phyloP scores from a whole-genome alignment of 2,113 vertebrate species.

The Ursus arctos region DNA sequence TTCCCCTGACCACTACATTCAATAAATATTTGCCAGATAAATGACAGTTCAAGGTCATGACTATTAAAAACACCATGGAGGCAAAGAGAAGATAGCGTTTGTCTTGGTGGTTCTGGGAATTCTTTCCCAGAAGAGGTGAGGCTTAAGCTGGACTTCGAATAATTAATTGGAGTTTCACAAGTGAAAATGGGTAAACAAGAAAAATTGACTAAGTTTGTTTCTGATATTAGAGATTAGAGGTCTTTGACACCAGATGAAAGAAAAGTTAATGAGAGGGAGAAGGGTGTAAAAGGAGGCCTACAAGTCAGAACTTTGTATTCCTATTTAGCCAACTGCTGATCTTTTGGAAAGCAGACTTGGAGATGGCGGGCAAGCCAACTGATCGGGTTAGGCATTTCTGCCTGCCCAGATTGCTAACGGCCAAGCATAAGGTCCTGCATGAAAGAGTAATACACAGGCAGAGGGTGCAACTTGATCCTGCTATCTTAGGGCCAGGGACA shows the following conservation, averaged over 20 bases:
- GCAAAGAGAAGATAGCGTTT: background rate
- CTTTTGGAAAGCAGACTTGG: background rate
- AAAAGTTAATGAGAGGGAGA: background rate
- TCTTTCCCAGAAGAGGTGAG: background rate
- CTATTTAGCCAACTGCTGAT: background rate
- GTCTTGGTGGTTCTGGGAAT: background rate
- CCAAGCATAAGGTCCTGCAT: background rate
- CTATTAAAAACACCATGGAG: background rate
- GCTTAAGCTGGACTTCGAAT: background rate
- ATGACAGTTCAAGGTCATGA: background rate
- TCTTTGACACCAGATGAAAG: background rate
- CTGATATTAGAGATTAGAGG: background rate
- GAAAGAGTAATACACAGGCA: background rate
- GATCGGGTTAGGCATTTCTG: background rate
- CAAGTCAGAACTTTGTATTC: background rate
- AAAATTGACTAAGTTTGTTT: background rate
- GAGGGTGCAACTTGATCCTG: background rate
- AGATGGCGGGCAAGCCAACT: fast-evolving
- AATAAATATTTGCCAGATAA: background rate
- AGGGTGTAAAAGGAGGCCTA: background rate
- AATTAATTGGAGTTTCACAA: background rate
- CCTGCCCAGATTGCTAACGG: too few species aligned
- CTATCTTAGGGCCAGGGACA: background rate
- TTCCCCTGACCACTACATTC: background rate
- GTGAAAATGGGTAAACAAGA: background rate